Evolutionary conservation across 2,888 invertebrate genomes (phyloP).

Genomic region (Brachynemurus nebulosus): DNA sequence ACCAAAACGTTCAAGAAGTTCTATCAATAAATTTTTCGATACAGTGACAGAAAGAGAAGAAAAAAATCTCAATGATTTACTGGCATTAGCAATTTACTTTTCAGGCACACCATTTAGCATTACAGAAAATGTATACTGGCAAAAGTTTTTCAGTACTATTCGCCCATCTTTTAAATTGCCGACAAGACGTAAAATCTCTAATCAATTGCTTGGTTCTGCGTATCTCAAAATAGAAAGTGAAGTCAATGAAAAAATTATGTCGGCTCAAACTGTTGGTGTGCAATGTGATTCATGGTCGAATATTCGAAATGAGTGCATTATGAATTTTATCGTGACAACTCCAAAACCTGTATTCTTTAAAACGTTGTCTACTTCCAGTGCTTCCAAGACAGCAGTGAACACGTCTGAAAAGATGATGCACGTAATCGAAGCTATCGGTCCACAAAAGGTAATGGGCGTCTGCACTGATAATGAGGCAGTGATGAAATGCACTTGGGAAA

Average conservation of each 20-base stretch:
- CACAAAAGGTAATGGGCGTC: not conserved
- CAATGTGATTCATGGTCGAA: constrained; percentile 12
- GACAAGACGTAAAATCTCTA: not conserved
- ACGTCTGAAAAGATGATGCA: constrained; percentile 15
- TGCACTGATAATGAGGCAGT: constrained; percentile 18
- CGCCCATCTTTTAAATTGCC: not conserved
- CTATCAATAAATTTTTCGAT: not conserved
- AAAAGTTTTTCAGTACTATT: not conserved
- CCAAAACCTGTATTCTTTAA: constrained; percentile 20
- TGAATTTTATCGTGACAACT: constrained; percentile 21
- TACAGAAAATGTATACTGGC: not conserved
- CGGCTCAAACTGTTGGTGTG: not conserved
- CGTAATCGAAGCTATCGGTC: not conserved
- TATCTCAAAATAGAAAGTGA: not conserved
- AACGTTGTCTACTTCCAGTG: constrained; percentile 16
- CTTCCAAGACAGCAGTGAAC: constrained; percentile 19
- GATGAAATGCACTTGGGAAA: constrained; percentile 18
- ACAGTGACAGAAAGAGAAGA: not conserved
- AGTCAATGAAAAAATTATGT: not conserved
- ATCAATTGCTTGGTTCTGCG: not conserved
- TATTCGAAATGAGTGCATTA: constrained; percentile 18
- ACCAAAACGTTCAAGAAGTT: not conserved
- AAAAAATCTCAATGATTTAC: not conserved
- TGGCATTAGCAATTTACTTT: not conserved
- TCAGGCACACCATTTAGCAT: not conserved